These are phyloP conservation scores for Microctonus brassicae DNA, from an alignment of 2,888 invertebrate species.

Conservation along the genomic window DNA sequence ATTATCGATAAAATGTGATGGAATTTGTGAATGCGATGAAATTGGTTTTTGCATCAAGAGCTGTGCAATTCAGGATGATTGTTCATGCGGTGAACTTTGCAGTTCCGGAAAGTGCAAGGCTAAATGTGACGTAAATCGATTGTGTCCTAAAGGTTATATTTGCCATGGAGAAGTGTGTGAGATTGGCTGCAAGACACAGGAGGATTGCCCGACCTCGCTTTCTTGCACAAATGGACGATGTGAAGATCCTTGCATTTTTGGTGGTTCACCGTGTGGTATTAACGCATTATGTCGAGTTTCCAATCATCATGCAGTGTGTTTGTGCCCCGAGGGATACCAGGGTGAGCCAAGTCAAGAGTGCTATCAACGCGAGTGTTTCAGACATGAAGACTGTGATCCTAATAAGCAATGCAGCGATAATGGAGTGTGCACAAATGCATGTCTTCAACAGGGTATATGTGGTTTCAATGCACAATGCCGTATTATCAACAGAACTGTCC, in stretches of 20 bases:
- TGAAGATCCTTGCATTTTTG: constrained; percentile 77
- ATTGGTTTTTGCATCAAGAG: constrained; percentile 82
- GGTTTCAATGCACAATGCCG: constrained; percentile 89
- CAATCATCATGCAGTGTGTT: constrained; percentile 86
- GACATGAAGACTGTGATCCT: constrained; percentile 82
- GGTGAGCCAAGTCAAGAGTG: constrained; percentile 85
- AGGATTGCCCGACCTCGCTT: constrained; percentile 84
- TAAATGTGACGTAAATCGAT: constrained; percentile 77
- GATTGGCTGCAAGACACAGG: constrained; percentile 84
- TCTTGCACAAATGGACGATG: constrained; percentile 81
- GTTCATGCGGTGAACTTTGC: constrained; percentile 87
- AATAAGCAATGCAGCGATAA: constrained; percentile 81
- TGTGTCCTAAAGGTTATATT: constrained; percentile 81
- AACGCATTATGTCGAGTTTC: constrained; percentile 85
- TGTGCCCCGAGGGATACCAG: constrained; percentile 88
- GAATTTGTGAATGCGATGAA: constrained; percentile 84
- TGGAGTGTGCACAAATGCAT: constrained; percentile 86
- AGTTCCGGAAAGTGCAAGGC: constrained; percentile 80
- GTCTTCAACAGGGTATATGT: constrained; percentile 81
- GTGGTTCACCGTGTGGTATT: constrained; percentile 80
- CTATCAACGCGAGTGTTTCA: constrained; percentile 81
- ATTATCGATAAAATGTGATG: constrained; percentile 81
- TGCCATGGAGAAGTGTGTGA: constrained; percentile 81
- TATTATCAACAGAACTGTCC: constrained; percentile 80
- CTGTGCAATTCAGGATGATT: constrained; percentile 78